Conservation (phyloP, 2,888 invertebrate species). For the Polydesmus complanatus region DNA sequence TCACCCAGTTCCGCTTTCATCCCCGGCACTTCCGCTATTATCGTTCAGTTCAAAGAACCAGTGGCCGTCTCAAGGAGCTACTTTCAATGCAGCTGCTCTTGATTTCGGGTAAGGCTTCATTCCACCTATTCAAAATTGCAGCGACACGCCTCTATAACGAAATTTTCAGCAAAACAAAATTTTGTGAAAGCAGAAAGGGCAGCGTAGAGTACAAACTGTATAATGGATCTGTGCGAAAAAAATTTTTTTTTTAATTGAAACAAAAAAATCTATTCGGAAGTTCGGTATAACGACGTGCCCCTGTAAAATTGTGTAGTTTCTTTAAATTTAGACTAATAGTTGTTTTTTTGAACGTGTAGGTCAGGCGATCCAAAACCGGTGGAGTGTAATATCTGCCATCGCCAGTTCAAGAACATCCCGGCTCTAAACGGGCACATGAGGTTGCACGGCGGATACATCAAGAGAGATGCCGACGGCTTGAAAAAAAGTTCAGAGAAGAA, state of each 20-base stretch:
- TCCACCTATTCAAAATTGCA: too few relatives aligned
- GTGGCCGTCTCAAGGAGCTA: background rate
- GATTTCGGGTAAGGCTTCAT: background rate
- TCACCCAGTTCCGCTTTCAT: background rate
- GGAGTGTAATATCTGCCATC: slow-evolving; percentile 86
- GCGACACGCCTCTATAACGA: too few relatives aligned
- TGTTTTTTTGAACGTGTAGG: background rate
- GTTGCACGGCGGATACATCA: slow-evolving; percentile 91
- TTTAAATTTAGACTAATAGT: background rate
- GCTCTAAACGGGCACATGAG: slow-evolving; percentile 97
- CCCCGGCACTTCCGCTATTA: background rate
- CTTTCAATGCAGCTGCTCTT: background rate
- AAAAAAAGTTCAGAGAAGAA: slow-evolving; percentile 8
- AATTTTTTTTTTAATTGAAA: too few relatives aligned
- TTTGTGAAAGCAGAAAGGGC: too few relatives aligned
- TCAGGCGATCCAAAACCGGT: slow-evolving; percentile 46
- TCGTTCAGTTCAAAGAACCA: background rate
- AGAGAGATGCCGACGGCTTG: slow-evolving; percentile 45
- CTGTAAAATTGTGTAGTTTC: too few relatives aligned
- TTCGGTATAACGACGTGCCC: too few relatives aligned
- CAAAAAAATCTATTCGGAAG: too few relatives aligned
- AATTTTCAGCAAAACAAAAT: too few relatives aligned
- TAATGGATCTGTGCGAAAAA: too few relatives aligned
- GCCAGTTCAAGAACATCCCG: slow-evolving; percentile 93
- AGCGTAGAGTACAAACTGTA: too few relatives aligned